phyloP scores from a whole-genome alignment of 2,797 vertebrate genomes.

The Catharus ustulatus region DNA sequence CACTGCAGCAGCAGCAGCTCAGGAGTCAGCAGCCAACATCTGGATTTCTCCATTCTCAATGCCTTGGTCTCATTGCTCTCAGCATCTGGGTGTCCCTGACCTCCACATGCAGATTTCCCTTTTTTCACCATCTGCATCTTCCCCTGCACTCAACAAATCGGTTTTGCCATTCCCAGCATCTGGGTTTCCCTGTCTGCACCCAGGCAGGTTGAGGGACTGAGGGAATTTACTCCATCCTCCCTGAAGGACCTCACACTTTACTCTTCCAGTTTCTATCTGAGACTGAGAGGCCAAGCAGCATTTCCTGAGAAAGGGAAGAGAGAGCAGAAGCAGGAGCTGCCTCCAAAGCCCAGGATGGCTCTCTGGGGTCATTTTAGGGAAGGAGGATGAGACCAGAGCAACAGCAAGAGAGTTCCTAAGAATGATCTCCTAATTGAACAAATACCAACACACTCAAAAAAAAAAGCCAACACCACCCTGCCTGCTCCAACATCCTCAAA shows the following conservation, averaged over 20 bases:
- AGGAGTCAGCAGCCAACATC: background rate
- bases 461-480: background rate
- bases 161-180: background rate
- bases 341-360: background rate
- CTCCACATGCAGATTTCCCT: background rate
- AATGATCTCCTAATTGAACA: background rate
- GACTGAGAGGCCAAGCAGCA: background rate
- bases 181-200: background rate
- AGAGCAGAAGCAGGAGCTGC: background rate
- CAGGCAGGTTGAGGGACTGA: fast-evolving
- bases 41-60: background rate
- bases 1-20: background rate
- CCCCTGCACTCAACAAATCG: background rate
- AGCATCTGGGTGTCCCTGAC: background rate
- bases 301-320: background rate
- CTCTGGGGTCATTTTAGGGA: background rate
- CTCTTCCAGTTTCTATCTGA: background rate
- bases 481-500: background rate
- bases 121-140: background rate
- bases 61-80: background rate
- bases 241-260: background rate
- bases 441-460: background rate
- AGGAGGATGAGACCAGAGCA: background rate
- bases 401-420: background rate
- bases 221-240: background rate